Evolutionary conservation across 2,113 vertebrate species (phyloP).

Genomic region (Balaenoptera acutorostrata): DNA sequence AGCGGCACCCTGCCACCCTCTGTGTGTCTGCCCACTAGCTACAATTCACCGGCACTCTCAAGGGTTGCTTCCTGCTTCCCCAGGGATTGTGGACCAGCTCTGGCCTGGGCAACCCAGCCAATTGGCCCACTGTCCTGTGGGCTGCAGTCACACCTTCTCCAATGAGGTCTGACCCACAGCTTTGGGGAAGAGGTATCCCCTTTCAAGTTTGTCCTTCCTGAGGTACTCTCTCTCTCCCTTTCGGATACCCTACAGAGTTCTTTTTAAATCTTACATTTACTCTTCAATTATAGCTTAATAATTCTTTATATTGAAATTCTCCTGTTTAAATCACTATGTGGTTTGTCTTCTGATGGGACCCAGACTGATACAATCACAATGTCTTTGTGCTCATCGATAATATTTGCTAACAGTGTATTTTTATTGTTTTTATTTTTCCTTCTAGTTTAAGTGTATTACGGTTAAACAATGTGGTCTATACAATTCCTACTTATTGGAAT

Average conservation of each 20-base stretch:
- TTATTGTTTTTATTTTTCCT: neutral
- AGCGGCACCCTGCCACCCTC: neutral
- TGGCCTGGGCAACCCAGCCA: neutral
- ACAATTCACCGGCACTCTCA: neutral
- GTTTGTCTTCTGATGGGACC: neutral
- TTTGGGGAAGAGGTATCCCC: too few relatives aligned
- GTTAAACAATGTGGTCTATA: neutral
- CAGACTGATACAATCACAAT: neutral
- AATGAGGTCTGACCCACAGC: neutral
- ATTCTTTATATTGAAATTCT: neutral
- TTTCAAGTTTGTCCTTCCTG: neutral
- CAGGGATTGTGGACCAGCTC: neutral
- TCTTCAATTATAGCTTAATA: neutral
- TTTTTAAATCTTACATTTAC: neutral
- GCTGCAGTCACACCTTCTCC: neutral
- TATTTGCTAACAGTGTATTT: neutral
- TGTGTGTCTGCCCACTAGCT: neutral
- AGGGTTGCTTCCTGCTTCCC: neutral
- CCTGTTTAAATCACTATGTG: neutral
- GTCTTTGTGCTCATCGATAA: neutral
- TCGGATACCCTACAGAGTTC: neutral
- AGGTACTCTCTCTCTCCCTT: neutral
- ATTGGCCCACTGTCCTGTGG: neutral
- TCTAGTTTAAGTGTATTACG: neutral
- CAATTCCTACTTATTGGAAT: neutral